A percentile compares a stretch with the other conserved stretches of the same genome.
These are phyloP conservation scores for Montifringilla adamsi DNA, from an alignment of 2,113 vertebrate genomes.

Conservation along the genomic window DNA sequence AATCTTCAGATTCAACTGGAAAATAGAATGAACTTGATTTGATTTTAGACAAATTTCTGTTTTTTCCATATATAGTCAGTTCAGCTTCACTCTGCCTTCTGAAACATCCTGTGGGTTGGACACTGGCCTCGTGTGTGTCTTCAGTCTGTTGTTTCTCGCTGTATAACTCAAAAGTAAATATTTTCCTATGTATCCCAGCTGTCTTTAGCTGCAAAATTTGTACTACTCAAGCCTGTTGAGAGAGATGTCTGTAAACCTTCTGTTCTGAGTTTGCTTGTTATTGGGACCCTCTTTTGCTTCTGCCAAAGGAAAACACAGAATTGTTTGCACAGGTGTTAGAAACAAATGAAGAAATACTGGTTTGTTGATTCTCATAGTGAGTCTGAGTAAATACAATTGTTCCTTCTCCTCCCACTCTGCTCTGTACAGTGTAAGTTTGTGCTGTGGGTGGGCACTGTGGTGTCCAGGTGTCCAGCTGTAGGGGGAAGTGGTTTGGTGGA, in stretches of 20 bases:
- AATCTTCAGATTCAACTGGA: not conserved
- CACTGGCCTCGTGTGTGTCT: not conserved
- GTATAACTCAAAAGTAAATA: not conserved
- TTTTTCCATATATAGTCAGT: not conserved
- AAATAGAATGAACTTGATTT: not conserved
- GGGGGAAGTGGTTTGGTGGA: not conserved
- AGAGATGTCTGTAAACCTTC: not conserved
- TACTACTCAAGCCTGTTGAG: not conserved
- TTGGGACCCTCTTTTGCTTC: not conserved
- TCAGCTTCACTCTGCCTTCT: not conserved
- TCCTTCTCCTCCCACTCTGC: not conserved
- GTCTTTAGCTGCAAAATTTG: not conserved
- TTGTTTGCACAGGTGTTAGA: slow-evolving; percentile 23
- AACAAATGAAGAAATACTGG: slow-evolving; percentile 54
- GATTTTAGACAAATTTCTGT: not conserved
- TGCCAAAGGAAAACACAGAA: not conserved
- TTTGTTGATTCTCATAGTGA: slow-evolving; percentile 47
- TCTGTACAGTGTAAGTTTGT: not conserved
- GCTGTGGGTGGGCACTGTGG: not conserved
- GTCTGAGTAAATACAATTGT: not conserved
- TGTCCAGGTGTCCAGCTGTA: not conserved
- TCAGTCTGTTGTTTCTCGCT: not conserved
- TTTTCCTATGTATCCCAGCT: not conserved
- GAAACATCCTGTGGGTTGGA: not conserved
- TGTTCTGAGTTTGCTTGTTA: not conserved